A percentile compares a stretch with the other conserved stretches of the same genome.
phyloP scores from a whole-genome alignment of 2,888 invertebrate species.

The Lithosia quadra region DNA sequence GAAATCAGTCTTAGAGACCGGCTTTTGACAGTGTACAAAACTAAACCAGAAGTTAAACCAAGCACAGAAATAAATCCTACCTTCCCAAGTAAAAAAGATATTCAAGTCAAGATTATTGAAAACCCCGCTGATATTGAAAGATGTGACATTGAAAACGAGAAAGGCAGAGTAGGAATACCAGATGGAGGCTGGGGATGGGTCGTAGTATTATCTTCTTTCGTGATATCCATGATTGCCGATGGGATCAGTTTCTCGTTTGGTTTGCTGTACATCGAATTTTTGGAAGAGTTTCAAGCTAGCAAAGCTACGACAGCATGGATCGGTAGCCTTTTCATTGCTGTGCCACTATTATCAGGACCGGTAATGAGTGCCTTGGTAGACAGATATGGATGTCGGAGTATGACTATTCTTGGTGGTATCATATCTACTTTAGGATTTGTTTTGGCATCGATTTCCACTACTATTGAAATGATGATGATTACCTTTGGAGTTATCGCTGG shows the following conservation, averaged over 20 bases:
- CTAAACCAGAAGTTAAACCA: constrained; percentile 51
- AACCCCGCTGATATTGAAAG: constrained; percentile 56
- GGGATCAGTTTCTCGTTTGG: constrained; percentile 98
- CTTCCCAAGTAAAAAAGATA: constrained; percentile 34
- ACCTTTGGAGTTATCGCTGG: constrained; percentile 95
- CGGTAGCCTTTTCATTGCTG: constrained; percentile 95
- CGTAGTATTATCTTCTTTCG: constrained; percentile 94
- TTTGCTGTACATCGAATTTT: constrained; percentile 93
- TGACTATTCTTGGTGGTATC: constrained; percentile 92
- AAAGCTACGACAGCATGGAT: constrained; percentile 96
- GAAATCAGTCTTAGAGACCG: constrained; percentile 68
- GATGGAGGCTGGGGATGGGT: constrained; percentile 97
- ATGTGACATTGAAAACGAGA: constrained; percentile 37
- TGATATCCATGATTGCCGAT: constrained; percentile 96
- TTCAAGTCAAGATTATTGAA: constrained; percentile 57
- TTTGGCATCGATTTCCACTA: constrained; percentile 90
- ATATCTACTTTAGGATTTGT: constrained; percentile 92
- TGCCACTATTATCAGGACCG: constrained; percentile 94
- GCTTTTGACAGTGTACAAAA: constrained; percentile 53
- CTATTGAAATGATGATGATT: constrained; percentile 92
- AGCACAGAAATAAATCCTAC: constrained; percentile 27
- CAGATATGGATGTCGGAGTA: constrained; percentile 93
- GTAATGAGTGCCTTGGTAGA: constrained; percentile 95
- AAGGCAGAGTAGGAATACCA: constrained; percentile 87
- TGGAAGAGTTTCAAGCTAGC: constrained; percentile 92